These are phyloP conservation scores for Anthopleura sola DNA, from an alignment of 64 coral and sea anemone species.

Conservation along the genomic window DNA sequence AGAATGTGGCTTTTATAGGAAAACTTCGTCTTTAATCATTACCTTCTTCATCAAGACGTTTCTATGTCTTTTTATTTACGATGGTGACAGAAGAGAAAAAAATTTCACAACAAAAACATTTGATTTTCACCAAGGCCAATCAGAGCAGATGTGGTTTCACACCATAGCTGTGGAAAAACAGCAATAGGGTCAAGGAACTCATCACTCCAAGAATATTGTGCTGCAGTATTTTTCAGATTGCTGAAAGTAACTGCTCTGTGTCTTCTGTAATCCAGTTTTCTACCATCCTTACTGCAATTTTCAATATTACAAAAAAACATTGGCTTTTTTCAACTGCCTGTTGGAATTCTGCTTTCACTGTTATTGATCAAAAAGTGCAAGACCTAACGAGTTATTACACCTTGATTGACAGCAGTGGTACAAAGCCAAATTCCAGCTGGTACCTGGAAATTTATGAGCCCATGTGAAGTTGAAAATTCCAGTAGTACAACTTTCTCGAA, in stretches of 20 bases:
- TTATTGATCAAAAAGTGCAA: too few species aligned
- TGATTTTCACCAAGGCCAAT: background rate
- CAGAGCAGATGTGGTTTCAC: background rate
- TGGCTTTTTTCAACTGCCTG: too few species aligned
- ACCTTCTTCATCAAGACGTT: background rate
- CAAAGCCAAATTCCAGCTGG: too few species aligned
- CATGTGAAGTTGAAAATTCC: too few species aligned
- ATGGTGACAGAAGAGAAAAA: background rate
- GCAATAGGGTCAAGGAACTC: background rate
- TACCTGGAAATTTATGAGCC: too few species aligned
- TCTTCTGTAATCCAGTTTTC: background rate
- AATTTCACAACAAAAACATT: background rate
- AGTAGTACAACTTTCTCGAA: too few species aligned
- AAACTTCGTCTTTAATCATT: background rate
- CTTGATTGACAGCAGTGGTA: too few species aligned
- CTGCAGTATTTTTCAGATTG: background rate
- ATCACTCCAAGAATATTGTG: background rate
- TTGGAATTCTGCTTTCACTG: too few species aligned
- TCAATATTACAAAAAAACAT: too few species aligned
- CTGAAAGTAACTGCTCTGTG: background rate
- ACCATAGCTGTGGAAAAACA: background rate
- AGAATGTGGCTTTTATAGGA: background rate
- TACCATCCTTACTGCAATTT: too few species aligned
- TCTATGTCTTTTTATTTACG: background rate
- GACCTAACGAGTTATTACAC: too few species aligned